These are phyloP conservation scores for Chironomus tepperi DNA, from an alignment of 1,140 invertebrate genomes.

Conservation along the genomic window DNA sequence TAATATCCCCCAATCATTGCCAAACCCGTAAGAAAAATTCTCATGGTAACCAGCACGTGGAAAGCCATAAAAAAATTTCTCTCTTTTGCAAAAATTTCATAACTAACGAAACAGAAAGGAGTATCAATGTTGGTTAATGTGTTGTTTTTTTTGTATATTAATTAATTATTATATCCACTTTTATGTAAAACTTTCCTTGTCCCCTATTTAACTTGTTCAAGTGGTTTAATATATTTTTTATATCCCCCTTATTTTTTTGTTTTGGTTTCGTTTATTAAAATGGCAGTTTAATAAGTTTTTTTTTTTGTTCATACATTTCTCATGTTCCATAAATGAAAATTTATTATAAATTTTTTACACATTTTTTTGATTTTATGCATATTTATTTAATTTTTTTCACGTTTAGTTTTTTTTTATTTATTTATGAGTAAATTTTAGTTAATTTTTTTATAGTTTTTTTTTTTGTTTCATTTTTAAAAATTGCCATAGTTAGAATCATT, in stretches of 20 bases:
- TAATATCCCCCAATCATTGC: too few species aligned
- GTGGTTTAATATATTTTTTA: background rate
- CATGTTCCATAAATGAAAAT: background rate
- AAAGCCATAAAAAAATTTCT: too few species aligned
- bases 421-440: background rate
- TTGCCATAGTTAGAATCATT: constrained; percentile 13
- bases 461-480: background rate
- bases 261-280: constrained; percentile 11
- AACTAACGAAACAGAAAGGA: too few species aligned
- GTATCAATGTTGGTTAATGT: too few species aligned
- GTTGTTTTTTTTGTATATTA: too few species aligned
- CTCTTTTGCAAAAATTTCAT: too few species aligned
- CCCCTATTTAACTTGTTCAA: background rate
- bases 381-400: background rate
- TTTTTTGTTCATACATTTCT: constrained; percentile 16
- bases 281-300: constrained; percentile 21
- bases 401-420: background rate
- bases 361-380: constrained; percentile 17
- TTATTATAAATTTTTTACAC: background rate
- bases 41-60: too few species aligned
- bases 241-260: constrained; percentile 5
- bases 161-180: too few species aligned
- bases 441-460: background rate
- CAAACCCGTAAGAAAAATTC: too few species aligned
- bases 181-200: too few species aligned